phyloP scores from a whole-genome alignment of 2,113 vertebrate species.

The Syngnathoides biaculeatus region DNA sequence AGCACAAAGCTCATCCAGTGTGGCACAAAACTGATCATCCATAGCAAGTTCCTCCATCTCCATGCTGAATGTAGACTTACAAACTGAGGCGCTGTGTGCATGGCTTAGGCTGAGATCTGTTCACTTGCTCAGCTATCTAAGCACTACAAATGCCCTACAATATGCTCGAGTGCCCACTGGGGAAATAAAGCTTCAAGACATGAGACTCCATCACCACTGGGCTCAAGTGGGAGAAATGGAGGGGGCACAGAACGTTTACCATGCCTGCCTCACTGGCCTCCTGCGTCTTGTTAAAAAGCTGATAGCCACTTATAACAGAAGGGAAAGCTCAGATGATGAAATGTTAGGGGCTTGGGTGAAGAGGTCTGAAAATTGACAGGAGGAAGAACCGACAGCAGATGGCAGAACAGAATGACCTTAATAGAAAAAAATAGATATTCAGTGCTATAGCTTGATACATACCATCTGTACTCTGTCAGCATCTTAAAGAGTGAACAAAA shows the following conservation, averaged over 20 bases:
- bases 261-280: conserved; percentile 60
- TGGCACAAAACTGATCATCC: conserved; percentile 27
- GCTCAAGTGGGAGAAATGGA: conserved; percentile 56
- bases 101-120: conserved; percentile 55
- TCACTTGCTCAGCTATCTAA: conserved; percentile 61
- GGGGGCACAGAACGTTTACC: conserved; percentile 66
- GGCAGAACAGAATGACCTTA: conserved; percentile 26
- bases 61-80: conserved; percentile 35
- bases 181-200: conserved; percentile 74
- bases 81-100: conserved; percentile 39
- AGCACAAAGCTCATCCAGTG: conserved; percentile 8
- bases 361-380: conserved; percentile 28
- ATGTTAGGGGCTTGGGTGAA: conserved; percentile 57
- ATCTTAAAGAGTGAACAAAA: background rate
- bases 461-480: background rate
- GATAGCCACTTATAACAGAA: conserved; percentile 69
- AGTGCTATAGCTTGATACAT: background rate
- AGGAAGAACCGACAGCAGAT: conserved; percentile 27
- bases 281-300: conserved; percentile 63
- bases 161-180: conserved; percentile 66
- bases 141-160: conserved; percentile 71
- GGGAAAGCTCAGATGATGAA: conserved; percentile 62
- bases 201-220: conserved; percentile 63
- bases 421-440: conserved; percentile 11
- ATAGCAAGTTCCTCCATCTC: conserved; percentile 21